These are phyloP conservation scores for Sturmia bella DNA, from an alignment of 2,888 invertebrate species.

Conservation along the genomic window DNA sequence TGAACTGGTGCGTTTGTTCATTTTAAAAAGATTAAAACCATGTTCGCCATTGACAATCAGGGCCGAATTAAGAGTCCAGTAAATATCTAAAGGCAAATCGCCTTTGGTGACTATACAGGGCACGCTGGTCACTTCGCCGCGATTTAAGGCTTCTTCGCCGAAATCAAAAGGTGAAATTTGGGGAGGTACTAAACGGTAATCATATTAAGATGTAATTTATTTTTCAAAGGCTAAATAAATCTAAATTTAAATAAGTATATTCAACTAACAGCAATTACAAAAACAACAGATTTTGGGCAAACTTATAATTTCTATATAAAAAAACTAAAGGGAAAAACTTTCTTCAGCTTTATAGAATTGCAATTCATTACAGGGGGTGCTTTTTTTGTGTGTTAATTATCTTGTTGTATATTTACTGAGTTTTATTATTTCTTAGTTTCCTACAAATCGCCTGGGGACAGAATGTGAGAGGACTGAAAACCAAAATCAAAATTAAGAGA, in stretches of 20 bases:
- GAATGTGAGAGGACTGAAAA: no score
- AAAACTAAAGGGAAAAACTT: no score
- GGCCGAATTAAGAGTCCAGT: slow-evolving; percentile 88
- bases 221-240: no score
- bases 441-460: no score
- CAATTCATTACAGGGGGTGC: slow-evolving; percentile 1
- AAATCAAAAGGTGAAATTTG: slow-evolving; percentile 90
- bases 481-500: background rate
- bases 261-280: slow-evolving; percentile 5
- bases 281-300: no score
- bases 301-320: no score
- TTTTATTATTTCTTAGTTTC: no score
- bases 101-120: slow-evolving; percentile 90
- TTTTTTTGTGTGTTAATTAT: background rate
- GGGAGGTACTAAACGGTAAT: slow-evolving; percentile 84
- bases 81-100: slow-evolving; percentile 89
- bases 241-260: background rate
- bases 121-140: slow-evolving; percentile 89
- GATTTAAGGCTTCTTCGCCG: slow-evolving; percentile 89
- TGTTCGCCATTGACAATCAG: slow-evolving; percentile 83
- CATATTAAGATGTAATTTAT: slow-evolving; percentile 4
- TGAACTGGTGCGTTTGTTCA: slow-evolving; percentile 82
- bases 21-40: slow-evolving; percentile 83
- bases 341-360: no score
- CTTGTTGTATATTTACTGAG: no score